Base-by-base conservation (phyloP, 2,888 invertebrate species). In the Ochropleura leucogaster region DNA sequence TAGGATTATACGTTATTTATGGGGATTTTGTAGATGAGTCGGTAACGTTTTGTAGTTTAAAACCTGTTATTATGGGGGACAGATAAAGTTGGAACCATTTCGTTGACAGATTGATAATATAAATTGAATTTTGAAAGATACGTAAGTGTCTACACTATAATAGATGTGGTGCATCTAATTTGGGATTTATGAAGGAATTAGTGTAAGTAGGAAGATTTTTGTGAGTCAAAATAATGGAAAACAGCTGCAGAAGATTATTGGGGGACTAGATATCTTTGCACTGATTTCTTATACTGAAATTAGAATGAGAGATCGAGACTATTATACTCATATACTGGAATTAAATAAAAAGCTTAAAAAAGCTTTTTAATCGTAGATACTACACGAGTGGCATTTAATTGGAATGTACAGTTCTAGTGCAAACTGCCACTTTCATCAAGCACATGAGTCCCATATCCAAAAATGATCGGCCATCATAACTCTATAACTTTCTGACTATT, bases 1-100 rank as follows among this genome's bases (percentile, higher is more conserved):
- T 86, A 89, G 94, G 93, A 95, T 95, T 94, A 94, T 91, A 87
- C 79, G 92, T 92, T 92, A 94, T 95, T 94, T 94, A 94, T 92
- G 91, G 85, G 93, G 91, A 90, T 91, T 92, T 91, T 86, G 79
- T 85, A 90, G 90, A 91, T 90, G 89, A 87, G 87, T 89, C 87
- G 85, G 88, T 80, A 88, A 87, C 84, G 87, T 92, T 93, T 92
- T 92, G 90, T 92, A 88, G 88, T 88, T 86, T 82, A 68, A 84
- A 89, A 89, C 87, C 77, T 87, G 84, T 88, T 88, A 72, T 79
- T 83, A 87, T 68, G 70, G 80, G 77, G 72, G 79, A 86, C 80
- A 78, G 84, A 90, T 86, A 84, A 83, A 84, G 83, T 79, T 82
- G 84, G 79, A 87, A 86, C 84, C 72, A 81, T 86, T 87, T 78